These are phyloP conservation scores for Erinaceus europaeus DNA, from an alignment of 2,113 vertebrate species.

Conservation along the genomic window DNA sequence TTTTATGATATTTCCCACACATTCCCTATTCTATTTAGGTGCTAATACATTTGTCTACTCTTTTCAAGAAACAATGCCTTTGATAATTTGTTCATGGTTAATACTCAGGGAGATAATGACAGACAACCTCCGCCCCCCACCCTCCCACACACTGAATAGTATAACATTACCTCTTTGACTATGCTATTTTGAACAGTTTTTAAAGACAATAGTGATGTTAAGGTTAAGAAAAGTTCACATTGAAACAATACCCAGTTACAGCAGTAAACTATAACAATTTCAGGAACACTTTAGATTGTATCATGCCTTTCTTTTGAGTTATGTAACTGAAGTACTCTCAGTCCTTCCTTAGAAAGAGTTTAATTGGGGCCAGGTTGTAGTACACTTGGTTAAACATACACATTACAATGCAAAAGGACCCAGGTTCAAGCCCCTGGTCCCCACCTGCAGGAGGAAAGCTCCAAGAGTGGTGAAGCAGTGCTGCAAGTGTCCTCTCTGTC, in stretches of 20 bases:
- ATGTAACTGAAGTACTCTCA: neutral
- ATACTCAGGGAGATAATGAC: constrained; percentile 58
- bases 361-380: too few species aligned
- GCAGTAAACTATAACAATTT: neutral
- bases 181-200: constrained; percentile 67
- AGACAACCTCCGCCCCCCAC: constrained; percentile 46
- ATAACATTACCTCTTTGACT: constrained; percentile 37
- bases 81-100: constrained; percentile 58
- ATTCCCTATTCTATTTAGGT: constrained; percentile 33
- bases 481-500: too few species aligned
- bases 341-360: neutral
- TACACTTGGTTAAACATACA: too few species aligned
- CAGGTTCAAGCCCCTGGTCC: too few species aligned
- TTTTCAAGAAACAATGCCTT: constrained; percentile 58
- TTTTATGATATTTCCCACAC: constrained; percentile 37
- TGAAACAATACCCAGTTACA: constrained; percentile 35
- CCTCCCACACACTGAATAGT: constrained; percentile 56
- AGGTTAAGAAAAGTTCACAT: constrained; percentile 59
- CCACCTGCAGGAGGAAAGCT: too few species aligned
- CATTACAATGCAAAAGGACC: too few species aligned
- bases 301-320: constrained; percentile 10
- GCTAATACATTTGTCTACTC: constrained; percentile 39
- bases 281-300: neutral
- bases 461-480: too few species aligned
- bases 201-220: constrained; percentile 50